These are phyloP conservation scores for Tragelaphus strepsiceros DNA, from an alignment of 2,113 vertebrate species.

Conservation along the genomic window DNA sequence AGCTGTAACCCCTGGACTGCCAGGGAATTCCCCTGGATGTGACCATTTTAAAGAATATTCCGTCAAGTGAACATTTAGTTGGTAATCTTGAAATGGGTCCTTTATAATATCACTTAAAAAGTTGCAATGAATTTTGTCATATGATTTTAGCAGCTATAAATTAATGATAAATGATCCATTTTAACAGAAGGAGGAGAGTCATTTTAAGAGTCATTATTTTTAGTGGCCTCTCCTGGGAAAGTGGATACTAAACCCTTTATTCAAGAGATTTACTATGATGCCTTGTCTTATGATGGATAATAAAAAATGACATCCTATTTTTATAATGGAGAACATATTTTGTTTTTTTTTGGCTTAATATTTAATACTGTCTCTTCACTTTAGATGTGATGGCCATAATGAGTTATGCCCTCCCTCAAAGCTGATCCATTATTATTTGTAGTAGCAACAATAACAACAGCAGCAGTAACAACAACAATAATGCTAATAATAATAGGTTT, in stretches of 20 bases:
- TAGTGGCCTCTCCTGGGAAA: background rate
- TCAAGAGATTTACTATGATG: background rate
- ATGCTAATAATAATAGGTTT: background rate
- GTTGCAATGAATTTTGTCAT: background rate
- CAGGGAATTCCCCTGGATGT: background rate
- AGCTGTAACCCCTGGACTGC: background rate
- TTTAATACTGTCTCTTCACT: background rate
- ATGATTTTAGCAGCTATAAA: background rate
- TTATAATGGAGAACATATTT: background rate
- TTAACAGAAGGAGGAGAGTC: background rate
- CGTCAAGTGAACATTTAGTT: background rate
- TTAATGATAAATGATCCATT: background rate
- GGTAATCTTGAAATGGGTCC: background rate
- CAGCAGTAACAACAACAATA: background rate
- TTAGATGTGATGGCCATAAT: background rate
- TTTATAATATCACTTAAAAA: background rate
- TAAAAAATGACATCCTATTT: background rate
- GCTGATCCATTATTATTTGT: background rate
- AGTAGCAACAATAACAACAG: background rate
- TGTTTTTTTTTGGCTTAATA: background rate
- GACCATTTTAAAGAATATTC: background rate
- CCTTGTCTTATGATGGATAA: background rate
- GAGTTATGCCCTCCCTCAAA: background rate
- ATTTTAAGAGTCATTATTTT: background rate
- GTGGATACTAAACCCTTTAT: background rate